Percentiles rank a stretch among this genome's conserved stretches.
Evolutionary conservation across 2,797 vertebrate genomes (phyloP).

Genomic region (Brachyrhaphis roseni): DNA sequence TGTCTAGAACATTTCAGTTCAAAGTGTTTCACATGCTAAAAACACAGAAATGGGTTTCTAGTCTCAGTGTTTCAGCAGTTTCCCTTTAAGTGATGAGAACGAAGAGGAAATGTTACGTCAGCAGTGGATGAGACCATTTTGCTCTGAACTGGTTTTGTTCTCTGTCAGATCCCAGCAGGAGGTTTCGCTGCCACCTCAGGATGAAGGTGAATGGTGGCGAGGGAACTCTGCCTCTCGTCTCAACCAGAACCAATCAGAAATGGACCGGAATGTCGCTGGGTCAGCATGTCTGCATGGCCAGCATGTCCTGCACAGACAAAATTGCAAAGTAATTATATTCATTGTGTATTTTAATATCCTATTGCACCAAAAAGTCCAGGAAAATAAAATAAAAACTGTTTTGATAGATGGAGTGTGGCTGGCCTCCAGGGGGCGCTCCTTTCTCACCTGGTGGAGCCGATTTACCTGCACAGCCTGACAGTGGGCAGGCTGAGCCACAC

Average conservation of each 20-base stretch:
- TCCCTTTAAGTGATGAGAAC: not conserved
- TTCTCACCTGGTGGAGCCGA: slow-evolving; percentile 89
- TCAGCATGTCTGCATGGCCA: slow-evolving; percentile 75
- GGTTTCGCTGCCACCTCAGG: slow-evolving; percentile 85
- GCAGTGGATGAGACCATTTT: not conserved
- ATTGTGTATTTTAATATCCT: not conserved
- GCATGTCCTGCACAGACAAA: slow-evolving; percentile 96
- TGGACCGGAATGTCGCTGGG: slow-evolving; percentile 76
- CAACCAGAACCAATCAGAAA: slow-evolving; percentile 71
- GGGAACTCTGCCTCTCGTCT: slow-evolving; percentile 87
- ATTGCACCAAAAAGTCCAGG: not conserved
- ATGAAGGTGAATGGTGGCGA: slow-evolving; percentile 91
- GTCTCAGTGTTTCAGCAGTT: not conserved
- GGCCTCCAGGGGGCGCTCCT: slow-evolving; percentile 92
- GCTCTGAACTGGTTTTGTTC: not conserved
- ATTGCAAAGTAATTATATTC: slow-evolving; percentile 85
- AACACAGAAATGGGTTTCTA: no score
- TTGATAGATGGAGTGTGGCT: slow-evolving; percentile 87
- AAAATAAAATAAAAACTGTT: not conserved
- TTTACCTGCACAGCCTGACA: slow-evolving; percentile 90
- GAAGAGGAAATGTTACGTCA: not conserved
- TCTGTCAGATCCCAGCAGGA: slow-evolving; percentile 83
- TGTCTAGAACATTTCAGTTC: no score
- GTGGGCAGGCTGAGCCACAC: slow-evolving; percentile 89
- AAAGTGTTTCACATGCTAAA: no score